phyloP scores from a whole-genome alignment of 2,113 vertebrate species.

The Ceyx cyanopectus region DNA sequence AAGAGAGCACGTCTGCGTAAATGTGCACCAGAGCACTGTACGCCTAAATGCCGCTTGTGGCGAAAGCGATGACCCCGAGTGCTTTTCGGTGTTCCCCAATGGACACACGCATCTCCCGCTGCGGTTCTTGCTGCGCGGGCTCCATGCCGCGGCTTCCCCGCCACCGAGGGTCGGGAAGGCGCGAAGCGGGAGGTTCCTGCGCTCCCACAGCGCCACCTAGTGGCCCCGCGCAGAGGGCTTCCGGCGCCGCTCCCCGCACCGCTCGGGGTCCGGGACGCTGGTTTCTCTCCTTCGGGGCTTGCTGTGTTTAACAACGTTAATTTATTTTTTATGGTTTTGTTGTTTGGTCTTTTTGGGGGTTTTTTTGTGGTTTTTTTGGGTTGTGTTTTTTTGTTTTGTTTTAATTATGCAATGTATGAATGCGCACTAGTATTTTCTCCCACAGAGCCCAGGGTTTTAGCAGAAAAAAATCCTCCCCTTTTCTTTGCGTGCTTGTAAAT shows the following conservation, averaged over 20 bases:
- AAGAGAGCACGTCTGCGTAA: accelerated
- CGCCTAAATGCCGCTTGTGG: accelerated
- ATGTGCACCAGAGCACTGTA: not conserved
- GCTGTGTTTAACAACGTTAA: not conserved
- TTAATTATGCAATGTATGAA: not conserved
- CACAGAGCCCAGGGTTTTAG: not conserved
- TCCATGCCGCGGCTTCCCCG: no score
- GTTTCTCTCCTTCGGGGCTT: accelerated
- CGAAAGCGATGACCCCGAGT: not conserved
- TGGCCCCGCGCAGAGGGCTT: not conserved
- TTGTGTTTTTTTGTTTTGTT: not conserved
- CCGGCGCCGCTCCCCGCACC: not conserved
- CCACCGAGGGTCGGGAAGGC: not conserved
- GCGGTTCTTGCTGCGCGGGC: not conserved
- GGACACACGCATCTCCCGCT: accelerated
- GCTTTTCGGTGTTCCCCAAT: accelerated
- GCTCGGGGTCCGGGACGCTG: accelerated
- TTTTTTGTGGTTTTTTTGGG: no score
- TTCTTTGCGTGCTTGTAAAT: not conserved
- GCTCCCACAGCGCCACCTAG: conserved; percentile 80
- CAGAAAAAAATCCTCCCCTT: not conserved
- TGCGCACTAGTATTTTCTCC: not conserved
- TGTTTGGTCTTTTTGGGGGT: no score
- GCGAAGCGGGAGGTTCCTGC: not conserved
- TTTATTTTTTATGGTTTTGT: no score